Percentiles rank a stretch among this genome's conserved stretches.
These are phyloP conservation scores for Taeniopygia guttata DNA, from an alignment of 2,797 vertebrate genomes.

Conservation along the genomic window DNA sequence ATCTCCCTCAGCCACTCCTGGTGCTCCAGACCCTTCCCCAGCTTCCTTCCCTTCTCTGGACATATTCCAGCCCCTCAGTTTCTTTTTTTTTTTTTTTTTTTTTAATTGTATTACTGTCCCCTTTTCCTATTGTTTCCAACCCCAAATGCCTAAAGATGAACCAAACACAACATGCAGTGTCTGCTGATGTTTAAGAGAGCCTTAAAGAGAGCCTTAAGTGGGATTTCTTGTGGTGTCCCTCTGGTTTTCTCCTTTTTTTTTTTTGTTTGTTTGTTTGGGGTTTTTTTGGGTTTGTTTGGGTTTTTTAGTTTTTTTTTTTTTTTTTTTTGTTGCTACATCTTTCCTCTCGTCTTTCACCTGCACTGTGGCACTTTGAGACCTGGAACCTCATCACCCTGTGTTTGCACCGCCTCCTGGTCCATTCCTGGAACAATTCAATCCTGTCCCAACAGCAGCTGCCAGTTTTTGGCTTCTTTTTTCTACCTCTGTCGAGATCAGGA, in stretches of 20 bases:
- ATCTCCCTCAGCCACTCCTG: background rate
- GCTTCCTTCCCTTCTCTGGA: rapidly evolving
- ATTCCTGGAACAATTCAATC: background rate
- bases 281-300: too few relatives aligned
- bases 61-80: background rate
- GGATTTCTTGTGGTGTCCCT: background rate
- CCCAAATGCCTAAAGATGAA: background rate
- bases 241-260: background rate
- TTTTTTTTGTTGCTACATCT: background rate
- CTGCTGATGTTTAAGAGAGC: background rate
- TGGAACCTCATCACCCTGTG: background rate
- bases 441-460: background rate
- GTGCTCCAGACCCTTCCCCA: background rate
- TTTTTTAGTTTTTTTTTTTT: too few relatives aligned
- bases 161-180: background rate
- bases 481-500: background rate
- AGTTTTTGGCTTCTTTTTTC: background rate
- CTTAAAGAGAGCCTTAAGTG: background rate
- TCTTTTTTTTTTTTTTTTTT: background rate
- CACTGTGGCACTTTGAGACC: background rate
- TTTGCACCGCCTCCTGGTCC: background rate
- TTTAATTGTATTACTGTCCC: background rate
- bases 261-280: background rate
- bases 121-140: background rate
- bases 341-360: background rate